Conservation (phyloP, 2,888 invertebrate species). For the Cotesia congregata region DNA sequence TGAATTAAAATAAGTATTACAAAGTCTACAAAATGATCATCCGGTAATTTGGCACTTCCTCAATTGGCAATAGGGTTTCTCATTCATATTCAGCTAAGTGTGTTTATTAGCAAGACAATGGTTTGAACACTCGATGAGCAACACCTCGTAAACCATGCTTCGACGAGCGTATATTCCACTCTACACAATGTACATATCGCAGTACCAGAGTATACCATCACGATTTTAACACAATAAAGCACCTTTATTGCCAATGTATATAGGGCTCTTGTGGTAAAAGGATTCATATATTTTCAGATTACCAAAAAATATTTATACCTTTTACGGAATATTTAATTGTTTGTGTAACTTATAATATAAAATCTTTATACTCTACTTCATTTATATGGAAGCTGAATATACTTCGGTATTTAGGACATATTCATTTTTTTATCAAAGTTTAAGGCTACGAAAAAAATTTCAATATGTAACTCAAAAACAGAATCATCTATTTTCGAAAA, state of each 20-base stretch:
- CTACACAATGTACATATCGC: constrained; percentile 1
- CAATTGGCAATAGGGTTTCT: constrained; percentile 54
- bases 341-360: neutral
- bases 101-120: constrained; percentile 65
- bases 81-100: constrained; percentile 65
- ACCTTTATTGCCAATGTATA: neutral
- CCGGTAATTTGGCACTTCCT: constrained; percentile 49
- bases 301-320: neutral
- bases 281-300: neutral
- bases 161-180: constrained; percentile 49
- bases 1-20: constrained; percentile 27
- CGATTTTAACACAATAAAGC: constrained; percentile 4
- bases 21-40: constrained; percentile 46
- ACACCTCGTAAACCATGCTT: constrained; percentile 65
- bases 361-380: no score
- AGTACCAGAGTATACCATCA: neutral
- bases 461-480: no score
- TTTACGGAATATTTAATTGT: neutral
- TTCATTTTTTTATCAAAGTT: no score
- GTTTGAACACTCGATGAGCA: constrained; percentile 58
- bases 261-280: neutral
- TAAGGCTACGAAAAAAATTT: no score
- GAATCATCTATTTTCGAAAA: no score
- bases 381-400: no score
- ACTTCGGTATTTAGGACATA: no score